Base-by-base conservation (phyloP, 2,888 invertebrate species). In the Cryptocephalus primarius region DNA sequence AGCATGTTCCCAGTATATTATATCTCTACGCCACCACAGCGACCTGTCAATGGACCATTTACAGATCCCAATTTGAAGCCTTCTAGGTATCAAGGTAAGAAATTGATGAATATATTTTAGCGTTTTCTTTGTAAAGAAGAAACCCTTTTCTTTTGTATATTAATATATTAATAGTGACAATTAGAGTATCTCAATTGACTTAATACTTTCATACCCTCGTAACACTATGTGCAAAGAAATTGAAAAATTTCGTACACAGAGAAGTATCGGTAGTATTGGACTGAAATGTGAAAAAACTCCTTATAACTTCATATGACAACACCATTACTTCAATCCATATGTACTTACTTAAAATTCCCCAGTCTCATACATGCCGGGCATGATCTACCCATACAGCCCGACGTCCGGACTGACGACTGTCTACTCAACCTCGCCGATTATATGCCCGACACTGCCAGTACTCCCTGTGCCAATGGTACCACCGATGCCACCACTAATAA, bases 1-100 rank as follows among this genome's bases (percentile, higher is more conserved):
- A 68, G 69, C 31, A 64, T 76, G 53, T 72, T 75, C 44, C 75
- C 80, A 4, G 65, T 80, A 32, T 82, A 78, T 59, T 81, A 80
- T 53, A 69, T 81, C 39, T 77, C 80, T 12, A 57, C 72, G 6
- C 67, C 69, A 32, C 55, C 63, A 59, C 55, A 60, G 60, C 44
- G 46, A 32, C 41, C 50, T 3, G 43, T 48, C n/a, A 40, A 53
- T 32, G 49, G 46, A 46, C 46, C 51, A 44, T 49, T 43, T 41
- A 46, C 12, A 31, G 48, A 55, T 49, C 39, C 52, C 10, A 31
- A 33, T 9, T 31, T 51, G 13, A 39, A 33, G 9, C 42, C 49
- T n/a, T 50, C 60, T 10, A 51, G 57, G 53, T 61, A 59, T 48
- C 63, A 59, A 60, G 60, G 64, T 63, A 56, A 44, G 39, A 32